These are phyloP conservation scores for Chloroclystis v-ata DNA, from an alignment of 2,888 invertebrate genomes.

Conservation along the genomic window DNA sequence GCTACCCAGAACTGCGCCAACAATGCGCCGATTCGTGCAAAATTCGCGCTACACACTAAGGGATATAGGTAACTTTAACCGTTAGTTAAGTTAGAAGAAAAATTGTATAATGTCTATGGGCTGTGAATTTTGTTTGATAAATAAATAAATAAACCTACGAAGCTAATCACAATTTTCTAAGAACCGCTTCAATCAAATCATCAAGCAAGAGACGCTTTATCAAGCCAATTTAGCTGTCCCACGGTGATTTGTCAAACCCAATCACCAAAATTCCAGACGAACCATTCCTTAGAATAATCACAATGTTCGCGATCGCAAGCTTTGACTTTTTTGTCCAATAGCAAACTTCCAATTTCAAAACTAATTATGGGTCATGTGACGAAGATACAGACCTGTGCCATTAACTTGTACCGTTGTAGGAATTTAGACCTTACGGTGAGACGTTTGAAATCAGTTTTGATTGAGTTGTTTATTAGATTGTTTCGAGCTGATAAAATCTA, in stretches of 20 bases:
- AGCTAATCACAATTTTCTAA: too few relatives aligned
- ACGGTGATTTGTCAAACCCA: slow-evolving; percentile 71
- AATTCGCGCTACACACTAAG: too few relatives aligned
- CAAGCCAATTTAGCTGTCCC: slow-evolving; percentile 19
- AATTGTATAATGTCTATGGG: too few relatives aligned
- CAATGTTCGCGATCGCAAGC: slow-evolving; percentile 49
- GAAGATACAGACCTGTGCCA: slow-evolving; percentile 11
- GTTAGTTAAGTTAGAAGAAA: too few relatives aligned
- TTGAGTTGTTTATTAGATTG: neutral
- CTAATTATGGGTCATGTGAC: slow-evolving; percentile 71
- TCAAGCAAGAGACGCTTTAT: slow-evolving; percentile 2
- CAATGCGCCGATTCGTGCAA: too few relatives aligned
- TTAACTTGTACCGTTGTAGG: neutral
- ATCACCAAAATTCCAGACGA: slow-evolving; percentile 59
- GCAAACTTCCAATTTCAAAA: slow-evolving; percentile 72
- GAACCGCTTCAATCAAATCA: too few relatives aligned
- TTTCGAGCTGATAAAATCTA: neutral
- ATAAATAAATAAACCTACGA: too few relatives aligned
- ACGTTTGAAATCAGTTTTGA: neutral
- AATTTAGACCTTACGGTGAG: neutral
- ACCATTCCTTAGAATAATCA: slow-evolving; percentile 63
- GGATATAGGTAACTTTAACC: too few relatives aligned
- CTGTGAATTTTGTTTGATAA: too few relatives aligned
- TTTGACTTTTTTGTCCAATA: slow-evolving; percentile 51
- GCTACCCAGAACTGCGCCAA: too few relatives aligned